Conservation (phyloP, 2,888 invertebrate species). For the Cataglyphis altisquamis region DNA sequence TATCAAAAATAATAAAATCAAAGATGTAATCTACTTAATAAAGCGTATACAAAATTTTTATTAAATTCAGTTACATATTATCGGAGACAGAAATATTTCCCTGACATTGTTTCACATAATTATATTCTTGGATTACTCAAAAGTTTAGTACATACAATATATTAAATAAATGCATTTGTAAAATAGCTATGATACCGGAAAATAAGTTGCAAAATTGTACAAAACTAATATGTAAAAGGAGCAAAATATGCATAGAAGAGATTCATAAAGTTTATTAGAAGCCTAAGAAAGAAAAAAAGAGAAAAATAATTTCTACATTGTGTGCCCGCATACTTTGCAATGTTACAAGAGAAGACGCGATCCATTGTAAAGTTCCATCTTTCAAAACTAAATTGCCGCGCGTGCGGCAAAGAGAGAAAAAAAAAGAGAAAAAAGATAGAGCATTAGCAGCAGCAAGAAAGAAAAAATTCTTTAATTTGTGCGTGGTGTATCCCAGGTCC, state of each 20-base stretch:
- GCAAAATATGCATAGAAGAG: constrained; percentile 29
- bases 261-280: constrained; percentile 39
- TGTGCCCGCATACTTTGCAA: constrained; percentile 61
- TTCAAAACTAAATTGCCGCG: constrained; percentile 64
- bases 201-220: background rate
- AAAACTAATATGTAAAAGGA: constrained; percentile 30
- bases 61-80: no score
- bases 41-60: background rate
- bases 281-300: background rate
- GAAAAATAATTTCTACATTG: constrained; percentile 53
- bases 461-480: constrained; percentile 55
- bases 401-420: constrained; percentile 5
- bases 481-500: constrained; percentile 5
- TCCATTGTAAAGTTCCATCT: constrained; percentile 55
- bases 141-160: background rate
- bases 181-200: background rate
- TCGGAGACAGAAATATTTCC: no score
- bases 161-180: background rate
- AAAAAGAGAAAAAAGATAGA: background rate
- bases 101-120: background rate
- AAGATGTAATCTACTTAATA: background rate
- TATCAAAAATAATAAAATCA: background rate
- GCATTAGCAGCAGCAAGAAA: background rate
- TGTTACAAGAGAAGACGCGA: constrained; percentile 44
- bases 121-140: background rate